Conservation (phyloP, 2,888 invertebrate genomes). For the Heliconius erato region DNA sequence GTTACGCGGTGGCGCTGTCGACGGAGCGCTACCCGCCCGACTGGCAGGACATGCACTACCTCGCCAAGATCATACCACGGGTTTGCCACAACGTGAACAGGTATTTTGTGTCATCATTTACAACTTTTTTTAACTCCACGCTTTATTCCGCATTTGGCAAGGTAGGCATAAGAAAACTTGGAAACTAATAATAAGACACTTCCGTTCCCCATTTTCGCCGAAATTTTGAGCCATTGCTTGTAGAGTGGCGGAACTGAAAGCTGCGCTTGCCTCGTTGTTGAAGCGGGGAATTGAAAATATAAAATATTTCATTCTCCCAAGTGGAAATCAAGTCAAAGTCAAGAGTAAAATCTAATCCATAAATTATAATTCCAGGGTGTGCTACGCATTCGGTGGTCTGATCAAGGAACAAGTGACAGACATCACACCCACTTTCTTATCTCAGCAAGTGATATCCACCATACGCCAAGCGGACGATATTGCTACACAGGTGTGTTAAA, state of each 20-base stretch:
- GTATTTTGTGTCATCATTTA: conserved; percentile 54
- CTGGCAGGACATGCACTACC: conserved; percentile 94
- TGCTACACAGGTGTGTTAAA: conserved; percentile 90
- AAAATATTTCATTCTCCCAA: neutral
- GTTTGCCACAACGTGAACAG: conserved; percentile 97
- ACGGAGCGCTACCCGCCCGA: conserved; percentile 91
- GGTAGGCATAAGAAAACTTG: neutral
- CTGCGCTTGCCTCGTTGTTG: neutral
- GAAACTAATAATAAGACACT: no score
- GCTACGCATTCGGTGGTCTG: conserved; percentile 96
- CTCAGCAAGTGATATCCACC: conserved; percentile 94
- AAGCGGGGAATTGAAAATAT: neutral
- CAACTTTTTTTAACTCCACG: neutral
- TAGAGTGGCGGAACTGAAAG: no score
- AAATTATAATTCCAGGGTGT: conserved; percentile 89
- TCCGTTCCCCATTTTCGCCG: neutral
- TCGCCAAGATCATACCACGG: conserved; percentile 96
- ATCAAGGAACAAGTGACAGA: conserved; percentile 96
- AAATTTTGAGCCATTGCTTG: no score
- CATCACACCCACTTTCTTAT: conserved; percentile 97
- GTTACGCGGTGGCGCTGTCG: conserved; percentile 97
- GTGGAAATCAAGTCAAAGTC: neutral
- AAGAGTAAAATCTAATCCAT: no score
- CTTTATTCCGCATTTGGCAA: neutral
- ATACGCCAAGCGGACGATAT: conserved; percentile 96